Evolutionary conservation across 2,888 invertebrate species (phyloP).

Genomic region (Hedychridium roseum): DNA sequence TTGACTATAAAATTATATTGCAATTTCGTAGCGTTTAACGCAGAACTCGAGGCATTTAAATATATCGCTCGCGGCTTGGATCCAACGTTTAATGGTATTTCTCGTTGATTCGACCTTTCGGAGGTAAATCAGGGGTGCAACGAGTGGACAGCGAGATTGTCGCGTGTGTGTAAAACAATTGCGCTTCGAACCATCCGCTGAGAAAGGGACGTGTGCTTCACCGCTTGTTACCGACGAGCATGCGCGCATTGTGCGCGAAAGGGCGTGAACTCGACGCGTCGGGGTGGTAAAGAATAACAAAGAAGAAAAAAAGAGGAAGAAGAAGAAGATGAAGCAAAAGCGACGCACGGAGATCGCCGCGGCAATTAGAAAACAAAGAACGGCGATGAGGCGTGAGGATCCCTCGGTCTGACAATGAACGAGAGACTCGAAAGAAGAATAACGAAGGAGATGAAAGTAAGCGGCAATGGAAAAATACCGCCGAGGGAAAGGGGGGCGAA

Average conservation of each 20-base stretch:
- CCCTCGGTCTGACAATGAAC: too few relatives aligned
- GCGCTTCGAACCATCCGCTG: conserved; percentile 11
- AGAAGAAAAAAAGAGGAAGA: too few relatives aligned
- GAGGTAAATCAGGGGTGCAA: conserved; percentile 9
- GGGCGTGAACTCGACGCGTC: too few relatives aligned
- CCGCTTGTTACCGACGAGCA: too few relatives aligned
- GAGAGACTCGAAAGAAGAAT: too few relatives aligned
- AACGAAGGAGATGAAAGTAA: background rate
- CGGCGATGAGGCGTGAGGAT: conserved; percentile 13
- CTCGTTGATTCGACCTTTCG: conserved; percentile 11
- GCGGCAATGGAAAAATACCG: conserved; percentile 15
- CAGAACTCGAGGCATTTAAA: too few relatives aligned
- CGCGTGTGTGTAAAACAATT: conserved; percentile 30
- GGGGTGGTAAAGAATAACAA: too few relatives aligned
- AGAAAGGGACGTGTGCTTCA: conserved; percentile 14
- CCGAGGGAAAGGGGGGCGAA: too few relatives aligned
- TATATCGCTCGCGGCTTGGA: background rate
- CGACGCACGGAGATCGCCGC: conserved; percentile 11
- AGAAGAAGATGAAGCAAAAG: conserved; percentile 19
- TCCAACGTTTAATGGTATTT: background rate
- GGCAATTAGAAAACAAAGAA: conserved; percentile 32
- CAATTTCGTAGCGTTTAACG: too few relatives aligned
- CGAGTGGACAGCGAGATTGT: background rate
- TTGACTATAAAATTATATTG: too few relatives aligned
- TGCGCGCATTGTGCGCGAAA: too few relatives aligned